These are phyloP conservation scores for Tortricodes alternella DNA, from an alignment of 2,888 invertebrate genomes.

Conservation along the genomic window DNA sequence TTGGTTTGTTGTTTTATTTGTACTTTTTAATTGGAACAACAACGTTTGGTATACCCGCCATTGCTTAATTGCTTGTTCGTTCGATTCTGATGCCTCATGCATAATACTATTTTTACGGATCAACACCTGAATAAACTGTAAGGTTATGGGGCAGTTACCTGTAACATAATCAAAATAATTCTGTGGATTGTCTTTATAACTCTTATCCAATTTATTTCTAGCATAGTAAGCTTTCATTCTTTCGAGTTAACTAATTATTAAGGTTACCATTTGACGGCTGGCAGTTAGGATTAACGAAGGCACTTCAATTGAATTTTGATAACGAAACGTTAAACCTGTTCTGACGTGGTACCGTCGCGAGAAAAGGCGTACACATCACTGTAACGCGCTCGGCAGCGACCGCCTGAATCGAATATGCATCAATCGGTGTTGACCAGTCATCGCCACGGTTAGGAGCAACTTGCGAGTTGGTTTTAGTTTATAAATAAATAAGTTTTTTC, in stretches of 20 bases:
- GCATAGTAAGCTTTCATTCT: not conserved
- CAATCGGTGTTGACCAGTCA: slow-evolving; percentile 35
- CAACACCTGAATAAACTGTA: not conserved
- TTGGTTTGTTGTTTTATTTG: slow-evolving; percentile 64
- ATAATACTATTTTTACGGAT: not conserved
- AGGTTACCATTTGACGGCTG: slow-evolving; percentile 29
- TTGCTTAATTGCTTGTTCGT: slow-evolving; percentile 11
- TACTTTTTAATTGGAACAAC: slow-evolving; percentile 63
- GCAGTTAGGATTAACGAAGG: slow-evolving; percentile 38
- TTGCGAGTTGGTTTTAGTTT: slow-evolving; percentile 58
- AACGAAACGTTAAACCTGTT: slow-evolving; percentile 70
- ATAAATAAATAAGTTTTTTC: slow-evolving; percentile 78
- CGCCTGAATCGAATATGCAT: slow-evolving; percentile 13
- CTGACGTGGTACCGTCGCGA: slow-evolving; percentile 66
- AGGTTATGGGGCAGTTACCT: not conserved
- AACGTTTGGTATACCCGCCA: slow-evolving; percentile 42
- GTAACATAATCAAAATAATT: slow-evolving; percentile 10
- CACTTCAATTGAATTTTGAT: slow-evolving; percentile 50
- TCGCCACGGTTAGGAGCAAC: slow-evolving; percentile 42
- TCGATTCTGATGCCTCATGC: not conserved
- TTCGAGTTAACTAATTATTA: not conserved
- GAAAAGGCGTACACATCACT: slow-evolving; percentile 75
- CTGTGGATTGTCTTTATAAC: slow-evolving; percentile 45
- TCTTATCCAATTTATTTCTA: slow-evolving; percentile 25
- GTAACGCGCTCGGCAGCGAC: slow-evolving; percentile 42